Evolutionary conservation across 2,113 vertebrate species (phyloP).

Genomic region (Conger conger): DNA sequence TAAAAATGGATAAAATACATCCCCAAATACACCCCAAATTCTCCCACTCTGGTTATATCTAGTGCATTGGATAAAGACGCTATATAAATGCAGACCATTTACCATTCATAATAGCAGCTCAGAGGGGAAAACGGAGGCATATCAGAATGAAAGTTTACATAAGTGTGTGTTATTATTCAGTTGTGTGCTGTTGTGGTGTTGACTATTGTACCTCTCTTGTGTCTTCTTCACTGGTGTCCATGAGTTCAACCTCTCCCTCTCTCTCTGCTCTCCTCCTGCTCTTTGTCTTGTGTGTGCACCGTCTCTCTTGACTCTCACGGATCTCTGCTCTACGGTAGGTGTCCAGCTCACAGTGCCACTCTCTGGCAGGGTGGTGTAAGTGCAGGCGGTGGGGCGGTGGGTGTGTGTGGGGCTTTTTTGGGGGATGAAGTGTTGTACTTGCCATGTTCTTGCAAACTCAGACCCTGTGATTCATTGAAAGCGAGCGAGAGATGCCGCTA

Average conservation of each 20-base stretch:
- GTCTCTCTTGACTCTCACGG: constrained; percentile 72
- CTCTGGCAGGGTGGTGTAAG: constrained; percentile 51
- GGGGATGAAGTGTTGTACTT: neutral
- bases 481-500: constrained; percentile 1
- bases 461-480: neutral
- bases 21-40: neutral
- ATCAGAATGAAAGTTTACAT: neutral
- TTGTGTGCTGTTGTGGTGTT: constrained; percentile 49
- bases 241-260: constrained; percentile 75
- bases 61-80: no score
- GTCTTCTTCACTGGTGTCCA: constrained; percentile 65
- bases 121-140: neutral
- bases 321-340: constrained; percentile 74
- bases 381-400: constrained; percentile 31
- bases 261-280: constrained; percentile 68
- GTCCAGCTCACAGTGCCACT: constrained; percentile 60
- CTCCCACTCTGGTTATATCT: neutral
- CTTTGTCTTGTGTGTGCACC: constrained; percentile 70
- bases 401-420: constrained; percentile 13
- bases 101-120: neutral
- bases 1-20: neutral
- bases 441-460: constrained; percentile 4
- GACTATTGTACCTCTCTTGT: constrained; percentile 60
- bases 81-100: no score
- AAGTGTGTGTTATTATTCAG: constrained; percentile 65